Evolutionary conservation across 2,797 vertebrate genomes (phyloP), one percentile per base, ranked within the genome.

Genomic region (Loris lydekkerianus): DNA sequence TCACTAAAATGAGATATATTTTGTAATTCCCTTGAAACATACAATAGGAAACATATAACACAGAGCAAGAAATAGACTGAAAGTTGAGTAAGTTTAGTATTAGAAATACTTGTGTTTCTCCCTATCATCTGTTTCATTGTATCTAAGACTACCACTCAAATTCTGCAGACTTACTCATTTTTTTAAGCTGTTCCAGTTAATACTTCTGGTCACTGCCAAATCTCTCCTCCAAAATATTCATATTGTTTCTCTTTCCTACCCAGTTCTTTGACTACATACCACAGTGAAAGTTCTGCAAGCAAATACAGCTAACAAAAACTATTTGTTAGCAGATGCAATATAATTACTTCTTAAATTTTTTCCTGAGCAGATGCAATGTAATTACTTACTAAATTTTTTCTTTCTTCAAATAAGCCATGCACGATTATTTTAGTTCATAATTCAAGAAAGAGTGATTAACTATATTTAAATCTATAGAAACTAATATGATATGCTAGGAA

Each of bases 381-480:
- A 43, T n/a, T 86, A n/a, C 56, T 93, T 67, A 96, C 56, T 76
- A 86, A 61, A 86, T 37, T 7, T 82, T 78, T 86, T 61, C 40
- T 96, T 95, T 73, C 40, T 89, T 40, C 27, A 83, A 91, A 89
- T 86, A 93, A 93, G 56, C 56, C 34, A 94, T 34, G n/a, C 5
- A 73, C 17, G 93, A 46, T 53, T 86, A 81, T 9, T 34, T 61
- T 3, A 69, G 3, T 43, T 34, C 43, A 69, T 73, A 96, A 86
- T 86, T 86, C 20, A 94, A 93, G 61, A 89, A 5, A 94, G 58
- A 21, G 21, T 76, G 95, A 91, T 43, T 83, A n/a, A 91, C 43
- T 83, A n/a, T 29, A 89, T 83, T 70, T 93, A 94, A 94, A 75
- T 80, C 21, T 37, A 96, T 10, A 92, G 49, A 89, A 95, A 86